phyloP scores from a whole-genome alignment of 2,797 vertebrate species.

The Coccyzus lansbergi region DNA sequence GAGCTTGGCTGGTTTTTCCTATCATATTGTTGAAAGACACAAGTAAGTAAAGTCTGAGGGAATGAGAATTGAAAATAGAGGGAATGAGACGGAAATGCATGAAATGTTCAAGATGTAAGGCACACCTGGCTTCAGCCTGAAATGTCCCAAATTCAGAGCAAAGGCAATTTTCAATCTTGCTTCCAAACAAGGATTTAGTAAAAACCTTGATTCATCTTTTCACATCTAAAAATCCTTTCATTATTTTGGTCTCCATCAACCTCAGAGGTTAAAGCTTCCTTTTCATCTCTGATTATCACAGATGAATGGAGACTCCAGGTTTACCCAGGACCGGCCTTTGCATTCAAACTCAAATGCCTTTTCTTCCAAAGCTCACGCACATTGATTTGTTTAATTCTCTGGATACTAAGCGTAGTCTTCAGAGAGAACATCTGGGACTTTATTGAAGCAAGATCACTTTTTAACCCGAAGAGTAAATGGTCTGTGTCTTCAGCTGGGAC shows the following conservation, averaged over 20 bases:
- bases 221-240: constrained; percentile 60
- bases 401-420: not conserved
- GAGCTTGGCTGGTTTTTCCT: not conserved
- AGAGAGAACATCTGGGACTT: not conserved
- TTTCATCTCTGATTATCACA: constrained; percentile 59
- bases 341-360: constrained; percentile 21
- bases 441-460: not conserved
- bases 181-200: constrained; percentile 28
- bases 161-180: constrained; percentile 40
- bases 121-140: constrained; percentile 27
- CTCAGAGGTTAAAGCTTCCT: constrained; percentile 57
- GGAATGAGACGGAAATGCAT: not conserved
- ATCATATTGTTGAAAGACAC: constrained; percentile 26
- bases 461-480: not conserved
- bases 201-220: constrained; percentile 53
- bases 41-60: constrained; percentile 36
- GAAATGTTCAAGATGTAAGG: constrained; percentile 2
- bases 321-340: constrained; percentile 9
- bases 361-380: not conserved
- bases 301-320: constrained; percentile 13
- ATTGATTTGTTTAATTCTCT: constrained; percentile 31
- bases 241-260: constrained; percentile 30
- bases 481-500: not conserved
- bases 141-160: constrained; percentile 29
- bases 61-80: constrained; percentile 38